Evolutionary conservation across 2,113 vertebrate species (phyloP), one percentile per base, ranked within the genome.

Genomic region (Machaerirhynchus nigripectus): DNA sequence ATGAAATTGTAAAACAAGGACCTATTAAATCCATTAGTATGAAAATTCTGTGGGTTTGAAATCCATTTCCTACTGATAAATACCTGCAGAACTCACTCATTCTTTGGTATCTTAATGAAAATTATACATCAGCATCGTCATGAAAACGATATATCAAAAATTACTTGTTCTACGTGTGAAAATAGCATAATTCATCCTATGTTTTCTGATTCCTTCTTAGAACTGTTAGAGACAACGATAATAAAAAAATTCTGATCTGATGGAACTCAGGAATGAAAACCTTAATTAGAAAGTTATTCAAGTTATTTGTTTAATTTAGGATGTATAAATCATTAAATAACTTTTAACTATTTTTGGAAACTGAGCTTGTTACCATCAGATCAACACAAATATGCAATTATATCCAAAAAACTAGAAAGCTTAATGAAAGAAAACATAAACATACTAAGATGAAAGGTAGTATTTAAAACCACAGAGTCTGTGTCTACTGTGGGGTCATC

Each of bases 201-300:
- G 13, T 46, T 69, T 79, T 71, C 63, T 17, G 28, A 76, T 84
- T 89, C 39, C 55, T 55, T 49, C 75, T 74, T 53, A 65, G 31
- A 70, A 46, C 20, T 73, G 27, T 37, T 64, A 87, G 46, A 91
- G 78, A 73, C 10, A 37, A 53, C 11, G 22, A 37, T 6, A 82
- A 23, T 47, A 17, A 67, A 88, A 87, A 77, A 75, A 56, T 35
- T 88, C 28, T 79, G 24, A 75, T 84, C 55, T 55, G 33, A 81
- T 27, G 17, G 53, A 77, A 80, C 30, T 61, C 22, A 20, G 44
- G 50, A 92, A 86, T 37, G 13, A 90, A 95, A 93, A 75, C 73
- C 64, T 92, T 95, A 93, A 84, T 92, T 87, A 56, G 86, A 78
- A 96, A 95, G 81, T 73, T 95, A 94, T 91, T 79, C 52, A 71